A percentile compares a stretch with the other conserved stretches of the same genome.
Evolutionary conservation across 2,888 invertebrate species (phyloP).

Genomic region (Lysandra bellargus): DNA sequence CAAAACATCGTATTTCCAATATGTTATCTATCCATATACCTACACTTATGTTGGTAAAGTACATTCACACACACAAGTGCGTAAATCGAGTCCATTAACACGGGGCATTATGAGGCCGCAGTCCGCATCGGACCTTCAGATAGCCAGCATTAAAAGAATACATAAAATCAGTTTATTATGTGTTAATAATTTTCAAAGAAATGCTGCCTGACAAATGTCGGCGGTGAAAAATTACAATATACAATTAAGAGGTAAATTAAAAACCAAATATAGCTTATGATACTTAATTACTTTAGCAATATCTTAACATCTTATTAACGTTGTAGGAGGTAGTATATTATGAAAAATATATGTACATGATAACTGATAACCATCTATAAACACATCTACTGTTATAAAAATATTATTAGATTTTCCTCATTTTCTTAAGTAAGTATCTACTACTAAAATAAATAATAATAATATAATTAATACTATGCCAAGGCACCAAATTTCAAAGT

Average conservation of each 20-base stretch:
- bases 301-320: background rate
- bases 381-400: too few species aligned
- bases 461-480: background rate
- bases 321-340: background rate
- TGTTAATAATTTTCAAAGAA: constrained; percentile 77
- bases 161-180: constrained; percentile 80
- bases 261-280: constrained; percentile 15
- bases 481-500: background rate
- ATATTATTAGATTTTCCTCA: too few species aligned
- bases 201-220: constrained; percentile 45
- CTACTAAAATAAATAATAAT: too few species aligned
- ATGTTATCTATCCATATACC: background rate
- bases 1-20: background rate
- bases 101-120: constrained; percentile 66
- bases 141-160: constrained; percentile 69
- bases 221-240: constrained; percentile 46
- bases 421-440: too few species aligned
- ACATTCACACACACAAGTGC: constrained; percentile 46
- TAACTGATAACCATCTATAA: too few species aligned
- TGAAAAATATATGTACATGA: background rate
- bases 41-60: background rate
- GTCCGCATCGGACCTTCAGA: constrained; percentile 63
- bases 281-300: background rate
- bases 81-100: constrained; percentile 67
- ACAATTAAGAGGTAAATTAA: constrained; percentile 31